Evolutionary conservation across 1,140 invertebrate species (phyloP).

Genomic region (Cydia fagiglandana): DNA sequence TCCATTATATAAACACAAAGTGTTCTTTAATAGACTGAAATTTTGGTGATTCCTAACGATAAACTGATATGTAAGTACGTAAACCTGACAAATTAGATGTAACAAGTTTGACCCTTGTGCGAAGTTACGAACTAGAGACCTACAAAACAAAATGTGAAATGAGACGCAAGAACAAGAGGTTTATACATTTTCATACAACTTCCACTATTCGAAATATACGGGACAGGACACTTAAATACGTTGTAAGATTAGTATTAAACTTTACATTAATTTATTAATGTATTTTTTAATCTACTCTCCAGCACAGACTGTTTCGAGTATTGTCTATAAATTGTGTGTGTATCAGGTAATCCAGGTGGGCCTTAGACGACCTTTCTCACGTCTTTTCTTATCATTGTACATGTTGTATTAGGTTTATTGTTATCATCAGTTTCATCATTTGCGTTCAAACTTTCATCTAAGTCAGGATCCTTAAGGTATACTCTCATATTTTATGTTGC

Average conservation of each 20-base stretch:
- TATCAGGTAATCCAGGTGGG: constrained; percentile 49
- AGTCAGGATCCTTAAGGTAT: constrained; percentile 3
- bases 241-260: not conserved
- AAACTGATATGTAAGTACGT: no score
- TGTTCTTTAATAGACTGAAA: no score
- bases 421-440: constrained; percentile 11
- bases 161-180: no score
- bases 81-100: no score
- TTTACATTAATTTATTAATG: constrained; percentile 38
- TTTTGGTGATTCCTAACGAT: no score
- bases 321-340: constrained; percentile 33
- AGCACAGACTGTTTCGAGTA: constrained; percentile 41
- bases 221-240: not conserved
- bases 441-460: not conserved
- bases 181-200: no score
- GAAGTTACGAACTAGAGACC: no score
- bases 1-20: no score
- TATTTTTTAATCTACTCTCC: constrained; percentile 42
- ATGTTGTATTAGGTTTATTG: not conserved
- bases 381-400: not conserved
- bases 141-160: no score
- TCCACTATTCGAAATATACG: no score
- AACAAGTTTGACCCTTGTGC: no score
- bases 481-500: not conserved
- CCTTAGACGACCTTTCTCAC: constrained; percentile 1